Evolutionary conservation across 2,888 invertebrate species (phyloP).

Genomic region (Strigamia maritima): DNA sequence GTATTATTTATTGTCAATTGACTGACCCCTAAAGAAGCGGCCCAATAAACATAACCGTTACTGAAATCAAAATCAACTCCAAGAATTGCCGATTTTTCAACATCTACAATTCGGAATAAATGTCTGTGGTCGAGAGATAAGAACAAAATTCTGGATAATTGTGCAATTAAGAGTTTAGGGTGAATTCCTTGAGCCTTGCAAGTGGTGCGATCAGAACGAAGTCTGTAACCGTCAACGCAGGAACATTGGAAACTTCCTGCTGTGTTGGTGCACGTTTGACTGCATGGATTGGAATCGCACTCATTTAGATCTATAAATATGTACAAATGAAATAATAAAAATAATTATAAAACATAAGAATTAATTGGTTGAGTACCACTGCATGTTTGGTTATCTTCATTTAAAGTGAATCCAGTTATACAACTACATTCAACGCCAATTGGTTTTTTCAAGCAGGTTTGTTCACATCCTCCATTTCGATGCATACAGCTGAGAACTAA

Average conservation of each 20-base stretch:
- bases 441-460: not conserved
- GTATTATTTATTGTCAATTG: too few species aligned
- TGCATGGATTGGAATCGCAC: slow-evolving; percentile 68
- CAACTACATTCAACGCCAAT: not conserved
- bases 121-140: too few species aligned
- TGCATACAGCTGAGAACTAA: not conserved
- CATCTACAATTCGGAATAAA: too few species aligned
- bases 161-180: too few species aligned
- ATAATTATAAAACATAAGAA: not conserved
- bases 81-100: too few species aligned
- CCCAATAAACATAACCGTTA: too few species aligned
- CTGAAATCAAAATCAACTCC: too few species aligned
- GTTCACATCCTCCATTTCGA: not conserved
- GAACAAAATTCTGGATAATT: too few species aligned
- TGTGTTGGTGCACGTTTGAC: slow-evolving; percentile 80
- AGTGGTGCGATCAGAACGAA: slow-evolving; percentile 75
- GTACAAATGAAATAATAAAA: not conserved
- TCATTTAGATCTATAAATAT: slow-evolving; percentile 73
- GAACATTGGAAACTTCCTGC: slow-evolving; percentile 76
- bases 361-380: not conserved
- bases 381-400: not conserved
- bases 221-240: slow-evolving; percentile 77
- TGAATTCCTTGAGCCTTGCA: slow-evolving; percentile 70
- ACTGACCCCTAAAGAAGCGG: too few species aligned
- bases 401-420: not conserved